phyloP scores from a whole-genome alignment of 1,140 invertebrate species.

The Pentalonia nigronervosa region DNA sequence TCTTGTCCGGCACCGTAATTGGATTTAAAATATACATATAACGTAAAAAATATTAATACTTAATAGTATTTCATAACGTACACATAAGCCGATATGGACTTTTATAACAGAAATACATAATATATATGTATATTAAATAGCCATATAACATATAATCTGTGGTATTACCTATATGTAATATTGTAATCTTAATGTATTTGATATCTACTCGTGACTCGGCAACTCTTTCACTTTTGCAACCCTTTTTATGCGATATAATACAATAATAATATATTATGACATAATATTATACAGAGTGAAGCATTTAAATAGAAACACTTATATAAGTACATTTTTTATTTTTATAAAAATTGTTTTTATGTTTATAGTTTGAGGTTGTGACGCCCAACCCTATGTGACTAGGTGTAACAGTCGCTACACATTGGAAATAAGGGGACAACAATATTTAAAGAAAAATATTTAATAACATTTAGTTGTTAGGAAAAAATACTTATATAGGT shows the following conservation, averaged over 20 bases:
- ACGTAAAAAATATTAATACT: not conserved
- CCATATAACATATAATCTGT: too few relatives aligned
- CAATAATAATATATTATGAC: not conserved
- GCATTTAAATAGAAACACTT: not conserved
- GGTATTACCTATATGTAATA: not conserved
- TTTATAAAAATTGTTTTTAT: not conserved
- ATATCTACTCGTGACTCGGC: not conserved
- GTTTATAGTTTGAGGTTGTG: not conserved
- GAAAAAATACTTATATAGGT: too few relatives aligned
- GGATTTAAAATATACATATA: not conserved
- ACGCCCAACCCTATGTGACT: too few relatives aligned
- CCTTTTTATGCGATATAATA: not conserved
- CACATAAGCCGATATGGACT: not conserved
- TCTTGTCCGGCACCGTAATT: not conserved
- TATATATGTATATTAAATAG: too few relatives aligned
- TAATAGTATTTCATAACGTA: not conserved
- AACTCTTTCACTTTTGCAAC: not conserved
- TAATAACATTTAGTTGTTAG: too few relatives aligned
- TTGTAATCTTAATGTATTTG: not conserved
- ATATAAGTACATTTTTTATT: not conserved
- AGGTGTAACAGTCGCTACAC: too few relatives aligned
- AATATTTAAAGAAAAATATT: too few relatives aligned
- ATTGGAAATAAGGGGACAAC: too few relatives aligned
- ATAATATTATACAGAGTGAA: not conserved
- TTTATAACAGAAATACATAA: too few relatives aligned